Conservation (phyloP, 2,797 vertebrate genomes). For the Gila robusta region DNA sequence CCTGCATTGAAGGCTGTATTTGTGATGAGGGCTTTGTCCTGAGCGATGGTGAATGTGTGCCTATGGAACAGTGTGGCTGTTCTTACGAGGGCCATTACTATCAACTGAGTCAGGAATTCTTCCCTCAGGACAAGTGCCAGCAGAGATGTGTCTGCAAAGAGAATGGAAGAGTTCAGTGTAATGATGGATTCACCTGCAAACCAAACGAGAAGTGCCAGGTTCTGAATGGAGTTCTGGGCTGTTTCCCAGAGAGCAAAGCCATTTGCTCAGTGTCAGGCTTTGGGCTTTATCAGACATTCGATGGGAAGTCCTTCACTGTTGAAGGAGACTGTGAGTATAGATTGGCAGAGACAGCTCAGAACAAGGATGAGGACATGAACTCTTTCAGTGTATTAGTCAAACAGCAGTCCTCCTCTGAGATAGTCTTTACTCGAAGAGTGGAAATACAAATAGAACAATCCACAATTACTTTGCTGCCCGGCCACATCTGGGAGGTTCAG, state of each 20-base stretch:
- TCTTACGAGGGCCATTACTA: slow-evolving; percentile 71
- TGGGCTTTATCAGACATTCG: slow-evolving; percentile 74
- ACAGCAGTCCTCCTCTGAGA: slow-evolving; percentile 33
- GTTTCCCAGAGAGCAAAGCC: slow-evolving; percentile 66
- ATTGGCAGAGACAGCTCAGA: slow-evolving; percentile 62
- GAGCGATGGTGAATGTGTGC: slow-evolving; percentile 73
- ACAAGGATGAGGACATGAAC: neutral
- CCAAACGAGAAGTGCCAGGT: slow-evolving; percentile 70
- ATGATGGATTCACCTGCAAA: slow-evolving; percentile 65
- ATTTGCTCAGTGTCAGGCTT: slow-evolving; percentile 74
- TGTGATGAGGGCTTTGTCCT: slow-evolving; percentile 75
- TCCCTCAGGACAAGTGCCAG: slow-evolving; percentile 55
- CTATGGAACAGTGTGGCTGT: slow-evolving; percentile 77
- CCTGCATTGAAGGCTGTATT: slow-evolving; percentile 75
- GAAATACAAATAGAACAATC: slow-evolving; percentile 46
- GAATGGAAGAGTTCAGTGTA: slow-evolving; percentile 62
- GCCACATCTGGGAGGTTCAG: slow-evolving; percentile 64
- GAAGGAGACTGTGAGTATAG: slow-evolving; percentile 74
- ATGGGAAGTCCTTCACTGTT: slow-evolving; percentile 68
- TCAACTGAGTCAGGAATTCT: slow-evolving; percentile 67
- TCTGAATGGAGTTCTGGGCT: slow-evolving; percentile 68
- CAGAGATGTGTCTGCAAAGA: slow-evolving; percentile 72
- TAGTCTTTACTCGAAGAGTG: slow-evolving; percentile 53
- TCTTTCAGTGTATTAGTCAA: slow-evolving; percentile 72
- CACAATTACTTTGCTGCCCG: slow-evolving; percentile 61